Base-by-base conservation (phyloP, 2,888 invertebrate species). In the Synergus gifuensis region DNA sequence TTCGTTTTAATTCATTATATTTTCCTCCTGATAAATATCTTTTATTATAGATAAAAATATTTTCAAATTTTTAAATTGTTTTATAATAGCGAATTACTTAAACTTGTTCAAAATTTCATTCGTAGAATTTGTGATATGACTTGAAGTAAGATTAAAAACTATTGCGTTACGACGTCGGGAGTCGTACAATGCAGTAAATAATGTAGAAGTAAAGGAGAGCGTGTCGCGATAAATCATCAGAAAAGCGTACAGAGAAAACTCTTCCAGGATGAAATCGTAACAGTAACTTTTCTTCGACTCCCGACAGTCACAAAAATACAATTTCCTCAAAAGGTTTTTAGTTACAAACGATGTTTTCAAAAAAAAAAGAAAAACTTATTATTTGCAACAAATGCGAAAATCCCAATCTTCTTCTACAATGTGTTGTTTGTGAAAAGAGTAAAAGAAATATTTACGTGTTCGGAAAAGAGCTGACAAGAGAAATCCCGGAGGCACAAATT, bases 201-300 rank as follows among this genome's bases (percentile, higher is more conserved):
- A 86, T 76, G 85, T 81, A 77, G 83, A 86, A 85, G 82, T 81
- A 86, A 84, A 82, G 80, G 73, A 58, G 60, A 77, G 73, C 80
- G 76, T 42, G 67, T 63, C 76, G 16, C 84, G 79, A 84, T 86
- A 86, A 86, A 86, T 86, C 86, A 83, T 77, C 18, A 7, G 77
- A 64, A 79, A 83, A 84, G 78, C 83, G 79, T 69, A 78, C 14
- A 76, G 82, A 40, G 44, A 60, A 77, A 76, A 77, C 67, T 76
- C 66, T 73, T 69, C 58, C 63, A 67, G 54, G 79, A 83, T 80
- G 79, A 69, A 82, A 81, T 79, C 79, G 81, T 16, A 69, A 49
- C 28, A 28, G 54, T 49, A 73, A 54, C 73, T 73, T 73, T 58
- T 54, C n/a, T 58, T 73, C 73, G n/a, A 58, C 40, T 73, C 36